Base-by-base conservation (phyloP, 2,888 invertebrate species). In the Anthophora plumipes region DNA sequence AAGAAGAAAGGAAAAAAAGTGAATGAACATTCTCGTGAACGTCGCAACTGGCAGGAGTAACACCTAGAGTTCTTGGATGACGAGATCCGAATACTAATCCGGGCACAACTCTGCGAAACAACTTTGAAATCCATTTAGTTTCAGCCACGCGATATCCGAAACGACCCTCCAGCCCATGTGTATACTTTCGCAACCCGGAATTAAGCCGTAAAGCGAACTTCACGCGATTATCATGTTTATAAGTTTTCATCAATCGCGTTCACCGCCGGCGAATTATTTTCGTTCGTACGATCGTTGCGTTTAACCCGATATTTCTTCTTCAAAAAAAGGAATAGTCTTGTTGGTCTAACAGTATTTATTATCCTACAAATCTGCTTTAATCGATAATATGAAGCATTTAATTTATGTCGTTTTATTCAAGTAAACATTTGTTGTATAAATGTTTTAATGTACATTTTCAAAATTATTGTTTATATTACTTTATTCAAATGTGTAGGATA, bases 101-200 rank as follows among this genome's bases (percentile, higher is more conserved):
- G 37, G 43, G 31, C 46, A 52, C 52, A 75, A 75, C 75, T 63
- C 50, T 20, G n/a, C 39, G 50, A 25, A 57, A 69, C 50, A 63
- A 76, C 69, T 76, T 76, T n/a, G 75, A 43, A 57, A 76, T 69
- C 41, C 4, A 31, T 31, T 31, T 63, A 76, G 75, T 76, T 76
- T 76, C 39, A 55, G 57, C 69, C 55, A 50, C 63, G 68, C 75
- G 74, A 74, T 68, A 74, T 61, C 52, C 54, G 54, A 61, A 71
- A 61, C 70, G 74, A 61, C 14, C 17, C n/a, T n/a, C n/a, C 25
- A 31, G 20, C 43, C 31, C 22, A n/a, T n/a, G 63, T 39, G 37
- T 52, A 50, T 55, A 50, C 39, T 57, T 61, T 48, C 55, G 60
- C 31, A 60, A 9, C 20, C 37, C 31, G 41, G 41, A 57, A 76